Percentiles rank a stretch among this genome's conserved stretches.
These are phyloP conservation scores for Tetheella fluctuosa DNA, from an alignment of 2,888 invertebrate genomes.

Conservation along the genomic window DNA sequence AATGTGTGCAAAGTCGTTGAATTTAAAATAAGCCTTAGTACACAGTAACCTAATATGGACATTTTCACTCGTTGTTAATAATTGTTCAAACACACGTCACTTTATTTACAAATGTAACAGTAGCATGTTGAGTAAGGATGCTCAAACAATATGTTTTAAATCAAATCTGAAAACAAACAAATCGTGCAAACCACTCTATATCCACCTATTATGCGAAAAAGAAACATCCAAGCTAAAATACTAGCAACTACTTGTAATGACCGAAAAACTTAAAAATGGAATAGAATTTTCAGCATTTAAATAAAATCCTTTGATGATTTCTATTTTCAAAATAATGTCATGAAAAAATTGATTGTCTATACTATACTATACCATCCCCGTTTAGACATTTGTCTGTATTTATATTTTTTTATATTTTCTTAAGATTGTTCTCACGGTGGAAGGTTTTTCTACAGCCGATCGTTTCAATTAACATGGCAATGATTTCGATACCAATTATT, in stretches of 20 bases:
- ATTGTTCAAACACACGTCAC: neutral
- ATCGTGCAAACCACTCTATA: neutral
- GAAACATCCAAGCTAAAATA: neutral
- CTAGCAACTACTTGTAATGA: neutral
- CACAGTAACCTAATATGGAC: slow-evolving; percentile 7
- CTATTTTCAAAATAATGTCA: too few relatives aligned
- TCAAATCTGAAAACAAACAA: slow-evolving; percentile 5
- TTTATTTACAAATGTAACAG: neutral
- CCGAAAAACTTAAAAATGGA: neutral
- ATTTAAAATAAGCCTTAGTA: neutral
- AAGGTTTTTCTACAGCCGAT: too few relatives aligned
- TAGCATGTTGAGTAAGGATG: slow-evolving; percentile 3
- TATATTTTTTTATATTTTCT: too few relatives aligned
- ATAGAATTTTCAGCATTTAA: too few relatives aligned
- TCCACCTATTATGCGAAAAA: neutral
- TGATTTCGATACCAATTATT: too few relatives aligned
- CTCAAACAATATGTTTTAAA: neutral
- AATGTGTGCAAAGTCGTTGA: neutral
- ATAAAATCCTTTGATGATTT: too few relatives aligned
- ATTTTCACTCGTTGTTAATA: neutral
- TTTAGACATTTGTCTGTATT: too few relatives aligned
- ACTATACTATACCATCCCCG: too few relatives aligned
- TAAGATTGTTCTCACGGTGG: too few relatives aligned
- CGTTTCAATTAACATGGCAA: too few relatives aligned
- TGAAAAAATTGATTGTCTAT: too few relatives aligned